Conservation (phyloP, 2,113 vertebrate genomes). For the Platycercus adscitus region DNA sequence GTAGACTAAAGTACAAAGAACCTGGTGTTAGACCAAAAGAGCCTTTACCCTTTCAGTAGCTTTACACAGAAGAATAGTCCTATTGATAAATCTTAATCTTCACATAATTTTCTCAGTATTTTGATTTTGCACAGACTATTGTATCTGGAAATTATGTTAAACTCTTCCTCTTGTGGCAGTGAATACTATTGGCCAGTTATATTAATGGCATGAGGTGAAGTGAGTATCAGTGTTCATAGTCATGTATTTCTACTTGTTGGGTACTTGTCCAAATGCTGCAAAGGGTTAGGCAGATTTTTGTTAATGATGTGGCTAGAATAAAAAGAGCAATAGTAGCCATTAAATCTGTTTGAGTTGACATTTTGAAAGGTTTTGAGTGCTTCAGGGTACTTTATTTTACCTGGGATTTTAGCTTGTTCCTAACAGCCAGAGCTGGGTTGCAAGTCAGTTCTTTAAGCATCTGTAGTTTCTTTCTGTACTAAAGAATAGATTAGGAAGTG, state of each 20-base stretch:
- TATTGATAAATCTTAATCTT: neutral
- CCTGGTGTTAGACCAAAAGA: neutral
- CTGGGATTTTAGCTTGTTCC: neutral
- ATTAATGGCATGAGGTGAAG: neutral
- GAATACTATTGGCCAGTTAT: neutral
- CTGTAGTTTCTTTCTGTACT: neutral
- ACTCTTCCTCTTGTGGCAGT: neutral
- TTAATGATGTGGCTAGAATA: neutral
- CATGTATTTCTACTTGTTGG: neutral
- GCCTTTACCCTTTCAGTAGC: neutral
- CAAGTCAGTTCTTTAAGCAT: neutral
- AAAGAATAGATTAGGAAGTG: neutral
- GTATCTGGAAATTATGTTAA: neutral
- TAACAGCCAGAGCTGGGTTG: neutral
- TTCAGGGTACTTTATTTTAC: neutral
- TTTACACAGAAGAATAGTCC: neutral
- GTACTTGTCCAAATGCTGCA: neutral
- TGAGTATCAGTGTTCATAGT: neutral
- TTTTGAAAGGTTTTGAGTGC: neutral
- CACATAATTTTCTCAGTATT: neutral
- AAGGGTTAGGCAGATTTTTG: neutral
- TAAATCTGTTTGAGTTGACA: neutral
- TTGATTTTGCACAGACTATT: neutral
- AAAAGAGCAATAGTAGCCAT: neutral
- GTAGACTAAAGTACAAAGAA: neutral